These are phyloP conservation scores for Sturmia bella DNA, from an alignment of 2,888 invertebrate species.

Conservation along the genomic window DNA sequence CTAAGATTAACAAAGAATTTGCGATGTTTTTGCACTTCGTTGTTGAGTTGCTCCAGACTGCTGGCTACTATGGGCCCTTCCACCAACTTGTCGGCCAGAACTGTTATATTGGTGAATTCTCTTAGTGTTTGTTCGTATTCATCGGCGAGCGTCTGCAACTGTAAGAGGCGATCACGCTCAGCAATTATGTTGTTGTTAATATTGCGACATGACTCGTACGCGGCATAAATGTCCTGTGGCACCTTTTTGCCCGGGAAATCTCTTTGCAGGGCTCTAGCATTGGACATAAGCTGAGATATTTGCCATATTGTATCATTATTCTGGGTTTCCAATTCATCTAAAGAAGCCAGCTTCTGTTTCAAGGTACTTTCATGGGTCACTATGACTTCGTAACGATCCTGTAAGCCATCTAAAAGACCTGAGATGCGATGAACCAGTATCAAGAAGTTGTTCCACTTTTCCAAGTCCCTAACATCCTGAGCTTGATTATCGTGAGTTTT, in stretches of 20 bases:
- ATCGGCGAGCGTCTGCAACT: conserved; percentile 89
- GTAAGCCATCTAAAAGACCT: conserved; percentile 74
- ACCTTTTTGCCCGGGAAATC: conserved; percentile 87
- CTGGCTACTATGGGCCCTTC: conserved; percentile 89
- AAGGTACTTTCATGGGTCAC: conserved; percentile 84
- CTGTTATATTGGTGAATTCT: conserved; percentile 92
- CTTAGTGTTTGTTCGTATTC: conserved; percentile 94
- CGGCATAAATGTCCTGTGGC: conserved; percentile 86
- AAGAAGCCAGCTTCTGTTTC: conserved; percentile 85
- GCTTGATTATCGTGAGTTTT: conserved; percentile 85
- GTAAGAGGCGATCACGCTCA: conserved; percentile 89
- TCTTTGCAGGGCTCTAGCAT: conserved; percentile 85
- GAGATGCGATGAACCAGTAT: conserved; percentile 84
- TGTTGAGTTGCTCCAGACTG: conserved; percentile 90
- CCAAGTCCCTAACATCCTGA: conserved; percentile 84
- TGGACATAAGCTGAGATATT: conserved; percentile 85
- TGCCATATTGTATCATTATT: conserved; percentile 86
- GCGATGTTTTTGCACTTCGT: conserved; percentile 93
- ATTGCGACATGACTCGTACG: conserved; percentile 86
- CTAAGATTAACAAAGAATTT: conserved; percentile 94
- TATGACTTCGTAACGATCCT: conserved; percentile 77
- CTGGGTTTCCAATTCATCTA: conserved; percentile 87
- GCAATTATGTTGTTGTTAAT: conserved; percentile 87
- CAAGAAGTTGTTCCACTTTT: conserved; percentile 88
- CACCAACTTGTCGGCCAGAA: conserved; percentile 90